Base-by-base conservation (phyloP, 2,888 invertebrate species). In the Seladonia tumulorum region DNA sequence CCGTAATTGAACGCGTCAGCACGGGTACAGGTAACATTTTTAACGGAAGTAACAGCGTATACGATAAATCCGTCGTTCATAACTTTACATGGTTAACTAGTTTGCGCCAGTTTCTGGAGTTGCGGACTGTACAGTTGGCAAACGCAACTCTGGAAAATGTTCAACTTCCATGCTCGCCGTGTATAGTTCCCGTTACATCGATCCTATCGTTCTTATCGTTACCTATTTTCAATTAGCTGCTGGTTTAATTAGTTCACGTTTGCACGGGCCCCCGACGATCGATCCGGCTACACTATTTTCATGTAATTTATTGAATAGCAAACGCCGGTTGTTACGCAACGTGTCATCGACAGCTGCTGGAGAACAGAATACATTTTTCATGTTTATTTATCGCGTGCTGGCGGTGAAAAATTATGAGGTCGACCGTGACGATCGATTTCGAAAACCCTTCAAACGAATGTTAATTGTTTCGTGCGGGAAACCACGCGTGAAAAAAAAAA, bases 31-130 rank as follows among this genome's bases (percentile, higher is more conserved):
- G 45, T 70, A 29, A 68, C 25, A 81, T 81, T 86, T 86, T 86
- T 85, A 75, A 70, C 60, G 18, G 66, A 66, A 74, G 8, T 53
- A 72, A 79, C 71, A 29, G 60, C 35, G 29, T 53, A 22, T 53
- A 68, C 78, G 71, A 81, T 86, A 86, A 85, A 81, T 85, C 47
- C 60, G 5, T 35, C 47, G 77, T 53, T 81, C 60, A 68, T 78
- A 83, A 86, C 77, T 86, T 84, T 73, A 12, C 74, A 63, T 45
- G 57, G 73, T 60, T 81, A 85, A 86, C 81, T 73, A 86, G 85
- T 82, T 86, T 74, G 82, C 73, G 72, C 86, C 72, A 86, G 86
- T 86, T 86, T 74, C 70, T 74, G 18, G 63, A 81, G 79, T 73
- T 76, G 39, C 63, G 7, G 68, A 72, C 79, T 39, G 60, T 71